phyloP scores from a whole-genome alignment of 2,797 vertebrate species.

The Tachyglossus aculeatus region DNA sequence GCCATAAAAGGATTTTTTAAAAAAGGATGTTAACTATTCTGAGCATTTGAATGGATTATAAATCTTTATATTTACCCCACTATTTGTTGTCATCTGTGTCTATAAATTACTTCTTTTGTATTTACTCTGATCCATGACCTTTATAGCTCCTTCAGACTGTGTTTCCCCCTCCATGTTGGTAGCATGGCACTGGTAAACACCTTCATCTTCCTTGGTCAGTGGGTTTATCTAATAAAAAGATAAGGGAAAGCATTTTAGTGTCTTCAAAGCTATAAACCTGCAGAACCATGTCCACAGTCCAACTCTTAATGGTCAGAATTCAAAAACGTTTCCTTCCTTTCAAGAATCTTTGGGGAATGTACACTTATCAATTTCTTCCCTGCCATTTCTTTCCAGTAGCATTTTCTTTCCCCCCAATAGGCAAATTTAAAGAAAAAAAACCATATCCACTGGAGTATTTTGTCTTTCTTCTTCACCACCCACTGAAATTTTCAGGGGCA shows the following conservation, averaged over 20 bases:
- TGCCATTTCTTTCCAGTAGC: neutral
- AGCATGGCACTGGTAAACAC: slow-evolving; percentile 70
- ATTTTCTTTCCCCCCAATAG: neutral
- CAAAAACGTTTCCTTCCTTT: neutral
- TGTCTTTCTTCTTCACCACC: neutral
- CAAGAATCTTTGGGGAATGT: no score
- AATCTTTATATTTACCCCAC: neutral
- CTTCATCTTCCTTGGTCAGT: slow-evolving; percentile 70
- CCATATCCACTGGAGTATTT: rapidly evolving
- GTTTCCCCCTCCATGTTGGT: slow-evolving; percentile 66
- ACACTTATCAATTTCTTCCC: neutral
- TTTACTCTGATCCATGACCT: slow-evolving; percentile 43
- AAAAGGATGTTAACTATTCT: no score
- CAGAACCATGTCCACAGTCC: neutral
- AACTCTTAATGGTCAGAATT: neutral
- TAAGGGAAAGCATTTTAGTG: neutral
- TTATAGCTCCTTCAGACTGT: slow-evolving; percentile 58
- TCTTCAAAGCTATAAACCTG: neutral
- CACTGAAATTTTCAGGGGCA: neutral
- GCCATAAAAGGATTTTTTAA: no score
- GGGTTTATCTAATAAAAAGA: slow-evolving; percentile 65
- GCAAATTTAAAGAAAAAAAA: neutral
- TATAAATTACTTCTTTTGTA: slow-evolving; percentile 2
- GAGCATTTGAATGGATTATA: no score
- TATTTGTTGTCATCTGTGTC: slow-evolving; percentile 35